A percentile compares a stretch with the other conserved stretches of the same genome.
These are phyloP conservation scores for Psix sp. DNA, from an alignment of 1,140 invertebrate genomes.

Conservation along the genomic window DNA sequence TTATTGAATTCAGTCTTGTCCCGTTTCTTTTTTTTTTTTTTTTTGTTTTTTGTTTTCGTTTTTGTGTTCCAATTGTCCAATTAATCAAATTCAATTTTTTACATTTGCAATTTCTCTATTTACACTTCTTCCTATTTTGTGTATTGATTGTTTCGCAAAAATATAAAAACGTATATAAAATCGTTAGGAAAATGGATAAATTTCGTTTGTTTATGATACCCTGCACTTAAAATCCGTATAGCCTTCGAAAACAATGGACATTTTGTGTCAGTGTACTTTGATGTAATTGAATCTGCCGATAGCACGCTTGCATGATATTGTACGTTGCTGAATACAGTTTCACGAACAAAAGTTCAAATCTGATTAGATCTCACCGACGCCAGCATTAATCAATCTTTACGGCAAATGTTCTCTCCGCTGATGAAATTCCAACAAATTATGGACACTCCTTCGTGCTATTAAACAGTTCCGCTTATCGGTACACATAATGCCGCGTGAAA, in stretches of 20 bases:
- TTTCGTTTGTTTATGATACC: no score
- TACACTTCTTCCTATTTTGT: no score
- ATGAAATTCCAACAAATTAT: slow-evolving; percentile 55
- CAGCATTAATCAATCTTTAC: slow-evolving; percentile 52
- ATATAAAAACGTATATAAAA: no score
- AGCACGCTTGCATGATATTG: slow-evolving; percentile 36
- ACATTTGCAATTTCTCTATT: no score
- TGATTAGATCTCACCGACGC: slow-evolving; percentile 44
- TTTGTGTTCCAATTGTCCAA: no score
- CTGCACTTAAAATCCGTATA: slow-evolving; percentile 8
- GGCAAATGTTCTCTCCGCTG: slow-evolving; percentile 38
- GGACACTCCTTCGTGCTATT: slow-evolving; percentile 49
- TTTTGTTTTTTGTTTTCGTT: no score
- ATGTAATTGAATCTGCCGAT: slow-evolving; percentile 51
- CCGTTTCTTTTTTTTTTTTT: no score
- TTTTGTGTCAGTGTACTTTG: slow-evolving; percentile 34
- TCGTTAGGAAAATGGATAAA: no score
- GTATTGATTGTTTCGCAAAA: no score
- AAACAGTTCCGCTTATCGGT: slow-evolving; percentile 34
- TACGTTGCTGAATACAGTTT: slow-evolving; percentile 26
- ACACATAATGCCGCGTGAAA: slow-evolving; percentile 19
- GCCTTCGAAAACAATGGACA: slow-evolving; percentile 27
- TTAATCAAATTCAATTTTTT: no score
- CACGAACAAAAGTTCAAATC: slow-evolving; percentile 52
- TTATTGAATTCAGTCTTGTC: no score